phyloP scores from a whole-genome alignment of 2,797 vertebrate genomes.

The Garrulus glandarius region DNA sequence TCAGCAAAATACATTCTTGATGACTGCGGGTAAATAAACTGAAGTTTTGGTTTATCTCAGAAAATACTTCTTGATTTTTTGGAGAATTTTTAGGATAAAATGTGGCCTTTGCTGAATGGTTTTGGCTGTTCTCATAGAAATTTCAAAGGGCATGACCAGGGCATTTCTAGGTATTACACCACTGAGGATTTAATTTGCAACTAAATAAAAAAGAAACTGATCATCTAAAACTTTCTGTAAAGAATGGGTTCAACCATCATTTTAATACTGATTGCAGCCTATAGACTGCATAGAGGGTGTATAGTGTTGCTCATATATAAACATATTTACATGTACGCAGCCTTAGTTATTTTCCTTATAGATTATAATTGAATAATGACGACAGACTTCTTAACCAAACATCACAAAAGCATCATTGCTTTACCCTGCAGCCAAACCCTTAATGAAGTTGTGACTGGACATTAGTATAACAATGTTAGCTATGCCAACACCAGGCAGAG shows the following conservation, averaged over 20 bases:
- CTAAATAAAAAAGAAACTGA: not conserved
- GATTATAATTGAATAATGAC: not conserved
- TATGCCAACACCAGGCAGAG: not conserved
- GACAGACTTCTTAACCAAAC: not conserved
- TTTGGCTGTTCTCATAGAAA: not conserved
- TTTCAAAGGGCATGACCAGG: not conserved
- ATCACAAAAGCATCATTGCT: not conserved
- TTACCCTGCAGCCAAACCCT: not conserved
- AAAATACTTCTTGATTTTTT: not conserved
- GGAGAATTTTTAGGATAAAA: not conserved
- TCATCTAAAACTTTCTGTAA: not conserved
- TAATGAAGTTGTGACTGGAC: not conserved
- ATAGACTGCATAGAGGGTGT: not conserved
- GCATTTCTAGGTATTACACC: not conserved
- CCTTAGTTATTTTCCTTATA: not conserved
- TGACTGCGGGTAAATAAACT: not conserved
- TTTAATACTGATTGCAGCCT: not conserved
- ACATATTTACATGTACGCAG: fast-evolving
- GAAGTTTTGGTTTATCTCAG: not conserved
- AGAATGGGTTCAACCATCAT: not conserved
- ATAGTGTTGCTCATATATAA: not conserved
- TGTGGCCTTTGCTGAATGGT: not conserved
- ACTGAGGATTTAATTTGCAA: not conserved
- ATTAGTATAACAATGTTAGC: not conserved
- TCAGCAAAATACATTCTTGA: not conserved